A percentile compares a stretch with the other conserved stretches of the same genome.
Evolutionary conservation across 2,113 vertebrate species (phyloP).

Genomic region (Sprattus sprattus): DNA sequence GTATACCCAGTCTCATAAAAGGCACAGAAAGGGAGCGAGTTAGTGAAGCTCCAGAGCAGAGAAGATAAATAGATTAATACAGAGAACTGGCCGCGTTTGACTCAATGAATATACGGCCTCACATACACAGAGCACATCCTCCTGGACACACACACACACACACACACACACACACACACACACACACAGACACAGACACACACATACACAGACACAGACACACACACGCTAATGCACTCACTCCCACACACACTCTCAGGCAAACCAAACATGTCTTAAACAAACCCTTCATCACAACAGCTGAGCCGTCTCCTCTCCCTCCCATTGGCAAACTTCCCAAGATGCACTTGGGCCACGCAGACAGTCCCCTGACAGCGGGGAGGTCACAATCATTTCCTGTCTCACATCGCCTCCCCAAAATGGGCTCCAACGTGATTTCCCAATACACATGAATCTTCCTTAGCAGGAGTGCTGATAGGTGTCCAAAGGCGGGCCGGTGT

Average conservation of each 20-base stretch:
- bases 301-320: slow-evolving; percentile 13
- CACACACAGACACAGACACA: slow-evolving; percentile 22
- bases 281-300: slow-evolving; percentile 9
- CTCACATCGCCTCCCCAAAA: slow-evolving; percentile 15
- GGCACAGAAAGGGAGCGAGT: background rate
- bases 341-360: background rate
- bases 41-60: background rate
- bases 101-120: background rate
- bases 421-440: background rate
- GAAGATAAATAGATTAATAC: background rate
- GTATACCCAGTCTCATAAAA: background rate
- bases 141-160: slow-evolving; percentile 17
- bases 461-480: background rate
- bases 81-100: background rate
- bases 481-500: background rate
- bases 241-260: background rate
- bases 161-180: background rate
- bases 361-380: background rate
- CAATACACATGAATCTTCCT: background rate
- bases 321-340: background rate
- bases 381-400: slow-evolving; percentile 21
- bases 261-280: background rate
- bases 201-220: background rate
- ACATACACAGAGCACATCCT: background rate
- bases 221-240: background rate